phyloP scores from a whole-genome alignment of 64 coral and sea anemone genomes.

The Montipora cactus region DNA sequence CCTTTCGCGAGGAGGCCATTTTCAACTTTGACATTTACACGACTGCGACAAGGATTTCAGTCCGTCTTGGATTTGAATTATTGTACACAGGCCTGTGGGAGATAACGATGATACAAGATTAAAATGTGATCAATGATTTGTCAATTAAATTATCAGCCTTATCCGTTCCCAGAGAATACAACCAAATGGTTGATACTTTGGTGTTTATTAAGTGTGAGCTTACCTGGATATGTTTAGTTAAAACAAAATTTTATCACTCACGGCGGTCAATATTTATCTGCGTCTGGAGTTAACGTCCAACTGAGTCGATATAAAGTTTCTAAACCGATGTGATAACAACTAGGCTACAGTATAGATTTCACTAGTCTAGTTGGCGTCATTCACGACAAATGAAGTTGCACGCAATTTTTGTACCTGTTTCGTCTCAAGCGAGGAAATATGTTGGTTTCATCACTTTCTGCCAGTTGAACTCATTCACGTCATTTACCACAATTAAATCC shows the following conservation, averaged over 20 bases:
- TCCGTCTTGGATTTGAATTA: slow-evolving; percentile 7
- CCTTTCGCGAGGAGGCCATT: slow-evolving; percentile 14
- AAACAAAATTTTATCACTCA: background rate
- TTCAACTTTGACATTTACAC: background rate
- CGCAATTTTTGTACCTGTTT: background rate
- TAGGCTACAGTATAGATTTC: background rate
- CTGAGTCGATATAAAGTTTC: slow-evolving; percentile 21
- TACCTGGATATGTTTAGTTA: slow-evolving; percentile 9
- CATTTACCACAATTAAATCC: slow-evolving; percentile 43
- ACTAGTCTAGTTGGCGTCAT: background rate
- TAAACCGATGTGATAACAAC: slow-evolving; percentile 28
- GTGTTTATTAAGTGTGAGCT: background rate
- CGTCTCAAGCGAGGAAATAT: background rate
- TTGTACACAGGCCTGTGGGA: slow-evolving; percentile 39
- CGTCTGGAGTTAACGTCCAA: slow-evolving; percentile 18
- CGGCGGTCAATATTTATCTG: slow-evolving; percentile 36
- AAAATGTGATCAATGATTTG: slow-evolving; percentile 49
- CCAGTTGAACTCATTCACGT: background rate
- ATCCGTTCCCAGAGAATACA: background rate
- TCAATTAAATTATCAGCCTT: slow-evolving; percentile 27
- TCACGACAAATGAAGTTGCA: background rate
- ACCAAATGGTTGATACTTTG: background rate
- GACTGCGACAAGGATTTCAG: slow-evolving; percentile 27
- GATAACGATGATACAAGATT: slow-evolving; percentile 24
- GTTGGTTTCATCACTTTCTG: background rate